phyloP scores from a whole-genome alignment of 2,113 vertebrate genomes.

The Aramus guarauna region DNA sequence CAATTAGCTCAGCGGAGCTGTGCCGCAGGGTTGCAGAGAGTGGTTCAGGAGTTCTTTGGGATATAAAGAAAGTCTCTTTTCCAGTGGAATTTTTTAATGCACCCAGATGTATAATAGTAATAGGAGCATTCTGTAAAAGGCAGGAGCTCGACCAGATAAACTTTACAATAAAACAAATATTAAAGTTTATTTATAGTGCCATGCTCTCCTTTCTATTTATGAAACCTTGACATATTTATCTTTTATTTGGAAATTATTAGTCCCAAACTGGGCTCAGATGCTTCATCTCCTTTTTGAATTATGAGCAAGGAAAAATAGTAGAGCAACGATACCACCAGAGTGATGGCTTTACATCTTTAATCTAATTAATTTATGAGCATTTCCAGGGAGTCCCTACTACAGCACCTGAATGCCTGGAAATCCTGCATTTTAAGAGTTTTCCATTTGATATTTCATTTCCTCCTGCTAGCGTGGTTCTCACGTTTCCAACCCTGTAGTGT shows the following conservation, averaged over 20 bases:
- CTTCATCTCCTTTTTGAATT: neutral
- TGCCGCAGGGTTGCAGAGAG: neutral
- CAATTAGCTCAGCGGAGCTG: neutral
- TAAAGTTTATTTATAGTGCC: neutral
- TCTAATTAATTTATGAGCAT: conserved; percentile 17
- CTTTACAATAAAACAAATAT: neutral
- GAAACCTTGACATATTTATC: neutral
- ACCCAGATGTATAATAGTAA: neutral
- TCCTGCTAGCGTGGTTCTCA: neutral
- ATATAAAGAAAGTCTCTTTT: neutral
- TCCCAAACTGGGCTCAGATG: neutral
- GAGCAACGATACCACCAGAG: neutral
- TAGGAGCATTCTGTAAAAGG: neutral
- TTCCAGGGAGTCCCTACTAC: neutral
- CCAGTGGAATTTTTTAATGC: neutral
- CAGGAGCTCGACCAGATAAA: neutral
- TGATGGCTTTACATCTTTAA: conserved; percentile 2
- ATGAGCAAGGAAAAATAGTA: neutral
- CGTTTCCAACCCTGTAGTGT: neutral
- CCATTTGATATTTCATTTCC: neutral
- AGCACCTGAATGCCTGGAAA: neutral
- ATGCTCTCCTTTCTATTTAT: neutral
- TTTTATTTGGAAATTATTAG: conserved; percentile 39
- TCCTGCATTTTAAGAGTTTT: neutral
- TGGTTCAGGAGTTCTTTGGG: neutral